Evolutionary conservation across 2,888 invertebrate species (phyloP).

Genomic region (Trachelus tabidus): DNA sequence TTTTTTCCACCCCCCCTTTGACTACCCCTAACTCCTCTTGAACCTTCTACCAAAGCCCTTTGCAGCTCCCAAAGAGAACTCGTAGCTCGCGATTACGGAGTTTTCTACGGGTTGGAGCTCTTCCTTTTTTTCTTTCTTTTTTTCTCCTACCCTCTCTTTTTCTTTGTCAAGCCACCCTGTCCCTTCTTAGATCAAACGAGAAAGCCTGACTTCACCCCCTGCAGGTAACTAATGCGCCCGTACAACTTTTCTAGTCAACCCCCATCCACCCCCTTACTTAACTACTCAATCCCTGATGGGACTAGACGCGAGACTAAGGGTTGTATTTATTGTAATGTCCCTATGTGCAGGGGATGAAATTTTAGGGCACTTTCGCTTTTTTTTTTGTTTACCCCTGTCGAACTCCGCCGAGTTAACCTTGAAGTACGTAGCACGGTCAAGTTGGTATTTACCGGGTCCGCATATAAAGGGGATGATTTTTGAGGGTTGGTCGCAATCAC

Average conservation of each 20-base stretch:
- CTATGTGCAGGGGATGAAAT: neutral
- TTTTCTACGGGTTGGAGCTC: slow-evolving; percentile 20
- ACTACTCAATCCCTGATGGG: neutral
- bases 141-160: slow-evolving; percentile 3
- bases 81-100: slow-evolving; percentile 15
- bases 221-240: neutral
- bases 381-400: neutral
- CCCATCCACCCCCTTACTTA: neutral
- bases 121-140: neutral
- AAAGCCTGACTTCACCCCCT: neutral
- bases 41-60: neutral
- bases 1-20: neutral
- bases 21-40: neutral
- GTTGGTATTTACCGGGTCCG: neutral
- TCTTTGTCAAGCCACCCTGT: slow-evolving; percentile 10
- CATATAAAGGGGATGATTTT: neutral
- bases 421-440: neutral
- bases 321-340: neutral
- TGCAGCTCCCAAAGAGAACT: neutral
- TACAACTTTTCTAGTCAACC: neutral
- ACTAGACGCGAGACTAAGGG: neutral
- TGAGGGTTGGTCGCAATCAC: neutral
- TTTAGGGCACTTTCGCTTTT: neutral
- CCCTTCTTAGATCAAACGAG: slow-evolving; percentile 2
- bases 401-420: neutral